Evolutionary conservation across 2,113 vertebrate species (phyloP), one percentile per base, ranked within the genome.

Genomic region (Macrotus californicus): DNA sequence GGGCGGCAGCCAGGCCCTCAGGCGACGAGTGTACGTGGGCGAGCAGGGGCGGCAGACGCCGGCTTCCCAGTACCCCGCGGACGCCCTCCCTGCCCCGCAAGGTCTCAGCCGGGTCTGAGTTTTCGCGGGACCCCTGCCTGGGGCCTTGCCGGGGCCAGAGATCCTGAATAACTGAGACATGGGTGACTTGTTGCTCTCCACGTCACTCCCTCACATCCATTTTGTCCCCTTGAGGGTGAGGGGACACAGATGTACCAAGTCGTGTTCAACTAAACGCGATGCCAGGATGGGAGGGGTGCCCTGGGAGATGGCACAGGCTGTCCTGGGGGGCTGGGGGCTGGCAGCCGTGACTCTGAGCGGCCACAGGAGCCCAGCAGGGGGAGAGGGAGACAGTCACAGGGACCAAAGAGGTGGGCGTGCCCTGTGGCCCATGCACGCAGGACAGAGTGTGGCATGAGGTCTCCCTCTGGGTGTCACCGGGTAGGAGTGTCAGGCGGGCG

Each of bases 371-470:
- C 54, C 54, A 24, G 54, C 8, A 7, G 19, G 54, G 54, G 54
- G 48, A n/a, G 21, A 22, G 10, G 6, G 5, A 19, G 21, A 34
- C 29, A 16, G 66, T 5, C 46, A 34, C 22, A 34, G 48, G 31
- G 6, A 1, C 0, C 1, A 13, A 54, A 59, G 34, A 41, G 31
- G n/a, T 0, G 31, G 59, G 24, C 24, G 29, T 39, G 15, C n/a
- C 39, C 43, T 9, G 4, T n/a, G 69, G 10, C 50, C 5, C 2
- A 7, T 2, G 7, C 22, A 3, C 2, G 3, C 24, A 1, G 59
- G 22, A 56, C 2, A 14, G 54, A 56, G 7, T 24, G 54, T 6
- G 22, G 54, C 6, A 26, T 61, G 59, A 29, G 11, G 11, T 12
- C 59, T 29, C 59, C 59, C 54, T 59, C 22, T 24, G 3, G 21